A percentile compares a stretch with the other conserved stretches of the same genome.
Evolutionary conservation across 1,140 invertebrate species (phyloP).

Genomic region (Vanessa tameamea): DNA sequence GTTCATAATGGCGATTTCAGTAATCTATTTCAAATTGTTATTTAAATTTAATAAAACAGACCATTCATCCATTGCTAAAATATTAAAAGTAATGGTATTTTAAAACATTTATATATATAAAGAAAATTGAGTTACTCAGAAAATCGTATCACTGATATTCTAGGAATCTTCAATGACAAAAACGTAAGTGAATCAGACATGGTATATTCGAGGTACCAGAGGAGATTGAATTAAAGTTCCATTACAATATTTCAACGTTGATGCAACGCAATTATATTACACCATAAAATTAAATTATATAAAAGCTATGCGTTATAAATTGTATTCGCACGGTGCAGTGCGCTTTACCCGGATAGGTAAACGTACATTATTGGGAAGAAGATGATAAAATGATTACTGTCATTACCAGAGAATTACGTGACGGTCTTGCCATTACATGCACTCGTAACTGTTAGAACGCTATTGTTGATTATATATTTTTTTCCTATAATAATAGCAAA

Average conservation of each 20-base stretch:
- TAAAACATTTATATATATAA: not conserved
- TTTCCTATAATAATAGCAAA: slow-evolving; percentile 54
- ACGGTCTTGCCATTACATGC: slow-evolving; percentile 61
- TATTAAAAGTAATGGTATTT: not conserved
- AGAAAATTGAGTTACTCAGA: not conserved
- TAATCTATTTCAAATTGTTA: too few relatives aligned
- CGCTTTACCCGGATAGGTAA: slow-evolving; percentile 45
- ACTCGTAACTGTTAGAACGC: slow-evolving; percentile 62
- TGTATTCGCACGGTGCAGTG: slow-evolving; percentile 52
- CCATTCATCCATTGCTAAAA: too few relatives aligned
- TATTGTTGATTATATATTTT: slow-evolving; percentile 59
- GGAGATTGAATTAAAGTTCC: slow-evolving; percentile 22
- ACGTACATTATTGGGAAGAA: slow-evolving; percentile 62
- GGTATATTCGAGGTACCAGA: not conserved
- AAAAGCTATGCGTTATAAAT: slow-evolving; percentile 36
- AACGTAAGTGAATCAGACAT: not conserved
- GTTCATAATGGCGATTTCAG: too few relatives aligned
- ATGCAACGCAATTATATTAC: slow-evolving; percentile 28
- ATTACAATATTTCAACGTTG: slow-evolving; percentile 11
- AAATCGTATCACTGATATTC: not conserved
- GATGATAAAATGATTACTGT: slow-evolving; percentile 76
- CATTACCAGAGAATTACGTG: slow-evolving; percentile 69
- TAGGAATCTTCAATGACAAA: not conserved
- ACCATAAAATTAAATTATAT: slow-evolving; percentile 27
- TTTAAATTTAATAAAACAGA: not conserved